Conservation (phyloP, 2,888 invertebrate species). For the Patella ulyssiponensis region DNA sequence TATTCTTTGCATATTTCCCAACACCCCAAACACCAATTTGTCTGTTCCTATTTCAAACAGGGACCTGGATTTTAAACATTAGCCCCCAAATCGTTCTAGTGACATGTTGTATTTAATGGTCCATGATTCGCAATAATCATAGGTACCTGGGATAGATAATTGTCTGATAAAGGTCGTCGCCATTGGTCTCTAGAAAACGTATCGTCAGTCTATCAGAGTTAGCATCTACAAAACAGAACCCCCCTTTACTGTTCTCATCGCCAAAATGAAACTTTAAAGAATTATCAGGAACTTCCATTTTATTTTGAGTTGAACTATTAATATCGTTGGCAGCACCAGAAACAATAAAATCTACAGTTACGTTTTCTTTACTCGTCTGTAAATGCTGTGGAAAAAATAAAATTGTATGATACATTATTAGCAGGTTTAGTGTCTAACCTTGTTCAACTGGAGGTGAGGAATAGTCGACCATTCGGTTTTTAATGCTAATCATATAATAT, state of each 20-base stretch:
- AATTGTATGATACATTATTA: too few species aligned
- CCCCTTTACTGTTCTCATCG: background rate
- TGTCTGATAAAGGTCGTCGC: background rate
- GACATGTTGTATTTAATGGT: too few species aligned
- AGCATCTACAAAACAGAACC: background rate
- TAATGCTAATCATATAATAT: too few species aligned
- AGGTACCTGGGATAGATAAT: background rate
- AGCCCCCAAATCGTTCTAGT: too few species aligned
- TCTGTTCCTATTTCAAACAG: too few species aligned
- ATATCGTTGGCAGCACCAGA: conserved; percentile 73
- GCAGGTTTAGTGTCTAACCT: too few species aligned
- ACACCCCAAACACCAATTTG: too few species aligned
- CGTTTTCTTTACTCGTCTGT: conserved; percentile 42
- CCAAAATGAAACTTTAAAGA: background rate
- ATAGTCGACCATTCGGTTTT: too few species aligned
- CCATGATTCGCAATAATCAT: too few species aligned
- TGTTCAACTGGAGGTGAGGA: too few species aligned
- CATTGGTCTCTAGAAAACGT: background rate
- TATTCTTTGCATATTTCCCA: too few species aligned
- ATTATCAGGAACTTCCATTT: conserved; percentile 23
- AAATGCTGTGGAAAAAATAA: conserved; percentile 55
- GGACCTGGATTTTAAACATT: too few species aligned
- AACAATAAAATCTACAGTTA: conserved; percentile 70
- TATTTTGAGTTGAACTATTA: conserved; percentile 65
- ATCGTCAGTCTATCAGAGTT: background rate